A percentile compares a stretch with the other conserved stretches of the same genome.
Evolutionary conservation across 2,888 invertebrate genomes (phyloP).

Genomic region (Drosophila nigricruria): DNA sequence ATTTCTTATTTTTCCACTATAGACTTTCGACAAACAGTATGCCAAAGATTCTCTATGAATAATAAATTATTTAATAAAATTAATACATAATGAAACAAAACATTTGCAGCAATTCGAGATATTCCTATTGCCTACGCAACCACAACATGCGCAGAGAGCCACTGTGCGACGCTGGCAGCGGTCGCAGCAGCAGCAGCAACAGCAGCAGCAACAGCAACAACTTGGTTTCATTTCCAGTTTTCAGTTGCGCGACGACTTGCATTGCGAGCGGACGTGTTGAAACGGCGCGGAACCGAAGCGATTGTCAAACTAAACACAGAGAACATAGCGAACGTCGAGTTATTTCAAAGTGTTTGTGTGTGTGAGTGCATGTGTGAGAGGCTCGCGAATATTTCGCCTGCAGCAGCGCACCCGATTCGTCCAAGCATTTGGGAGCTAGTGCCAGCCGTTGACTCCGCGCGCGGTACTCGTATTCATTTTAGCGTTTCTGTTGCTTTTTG

Average conservation of each 20-base stretch:
- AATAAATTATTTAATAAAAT: neutral
- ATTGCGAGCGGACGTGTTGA: slow-evolving; percentile 66
- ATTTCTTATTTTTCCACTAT: neutral
- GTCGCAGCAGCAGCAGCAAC: slow-evolving; percentile 28
- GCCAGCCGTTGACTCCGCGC: slow-evolving; percentile 32
- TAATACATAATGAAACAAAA: neutral
- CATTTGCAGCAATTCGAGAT: neutral
- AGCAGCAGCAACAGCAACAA: slow-evolving; percentile 37
- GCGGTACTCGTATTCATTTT: slow-evolving; percentile 52
- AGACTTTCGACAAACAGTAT: too few species aligned
- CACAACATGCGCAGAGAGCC: slow-evolving; percentile 5
- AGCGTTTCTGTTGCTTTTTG: slow-evolving; percentile 60
- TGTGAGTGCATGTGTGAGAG: slow-evolving; percentile 45
- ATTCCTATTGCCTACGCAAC: neutral
- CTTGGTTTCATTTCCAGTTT: slow-evolving; percentile 71
- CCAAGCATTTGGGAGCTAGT: slow-evolving; percentile 45
- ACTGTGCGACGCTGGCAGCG: slow-evolving; percentile 51
- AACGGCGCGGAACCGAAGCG: slow-evolving; percentile 35
- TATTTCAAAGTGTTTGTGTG: slow-evolving; percentile 28
- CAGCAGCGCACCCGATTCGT: slow-evolving; percentile 57
- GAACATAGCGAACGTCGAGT: slow-evolving; percentile 52
- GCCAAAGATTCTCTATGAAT: neutral
- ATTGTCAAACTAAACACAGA: slow-evolving; percentile 27
- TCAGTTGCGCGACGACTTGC: slow-evolving; percentile 82
- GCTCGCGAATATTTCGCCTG: slow-evolving; percentile 66